phyloP scores from a whole-genome alignment of 2,888 invertebrate species.

The Fragum whitleyi region DNA sequence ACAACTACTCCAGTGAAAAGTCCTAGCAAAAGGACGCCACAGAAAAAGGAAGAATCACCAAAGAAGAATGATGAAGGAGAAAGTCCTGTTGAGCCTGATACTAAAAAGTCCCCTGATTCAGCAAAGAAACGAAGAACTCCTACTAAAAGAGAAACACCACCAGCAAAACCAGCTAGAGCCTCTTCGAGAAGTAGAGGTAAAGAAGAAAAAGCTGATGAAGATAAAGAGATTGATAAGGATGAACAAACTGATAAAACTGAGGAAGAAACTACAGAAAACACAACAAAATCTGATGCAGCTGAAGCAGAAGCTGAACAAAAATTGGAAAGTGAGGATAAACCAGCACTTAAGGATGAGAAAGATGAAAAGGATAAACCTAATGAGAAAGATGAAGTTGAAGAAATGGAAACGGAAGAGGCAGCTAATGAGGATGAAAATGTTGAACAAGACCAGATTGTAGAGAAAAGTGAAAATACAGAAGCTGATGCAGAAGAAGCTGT shows the following conservation, averaged over 20 bases:
- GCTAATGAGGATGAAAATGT: slow-evolving; percentile 26
- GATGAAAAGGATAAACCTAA: slow-evolving; percentile 18
- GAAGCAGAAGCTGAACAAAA: slow-evolving; percentile 19
- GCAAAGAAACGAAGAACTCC: slow-evolving; percentile 30
- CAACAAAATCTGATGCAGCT: slow-evolving; percentile 11
- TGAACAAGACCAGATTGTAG: slow-evolving; percentile 41
- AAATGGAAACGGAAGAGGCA: slow-evolving; percentile 15
- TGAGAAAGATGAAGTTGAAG: slow-evolving; percentile 25
- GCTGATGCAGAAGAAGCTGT: slow-evolving; percentile 23
- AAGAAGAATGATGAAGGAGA: background rate
- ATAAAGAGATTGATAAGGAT: slow-evolving; percentile 5
- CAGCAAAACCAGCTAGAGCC: slow-evolving; percentile 32
- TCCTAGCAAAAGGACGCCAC: slow-evolving; percentile 33
- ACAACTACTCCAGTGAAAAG: background rate
- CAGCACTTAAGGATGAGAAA: slow-evolving; percentile 1
- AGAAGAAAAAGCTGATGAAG: slow-evolving; percentile 38
- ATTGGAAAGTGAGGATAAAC: slow-evolving; percentile 35
- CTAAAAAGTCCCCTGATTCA: slow-evolving; percentile 16
- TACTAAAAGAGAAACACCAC: slow-evolving; percentile 36
- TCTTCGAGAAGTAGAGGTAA: slow-evolving; percentile 36
- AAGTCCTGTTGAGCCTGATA: background rate
- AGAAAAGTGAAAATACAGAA: background rate
- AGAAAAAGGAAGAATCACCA: slow-evolving; percentile 18
- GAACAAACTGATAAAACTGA: slow-evolving; percentile 18
- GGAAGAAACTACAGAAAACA: slow-evolving; percentile 11